A percentile compares a stretch with the other conserved stretches of the same genome.
These are phyloP conservation scores for Schizopygopsis pylzovi DNA, from an alignment of 2,797 vertebrate species.

Conservation along the genomic window DNA sequence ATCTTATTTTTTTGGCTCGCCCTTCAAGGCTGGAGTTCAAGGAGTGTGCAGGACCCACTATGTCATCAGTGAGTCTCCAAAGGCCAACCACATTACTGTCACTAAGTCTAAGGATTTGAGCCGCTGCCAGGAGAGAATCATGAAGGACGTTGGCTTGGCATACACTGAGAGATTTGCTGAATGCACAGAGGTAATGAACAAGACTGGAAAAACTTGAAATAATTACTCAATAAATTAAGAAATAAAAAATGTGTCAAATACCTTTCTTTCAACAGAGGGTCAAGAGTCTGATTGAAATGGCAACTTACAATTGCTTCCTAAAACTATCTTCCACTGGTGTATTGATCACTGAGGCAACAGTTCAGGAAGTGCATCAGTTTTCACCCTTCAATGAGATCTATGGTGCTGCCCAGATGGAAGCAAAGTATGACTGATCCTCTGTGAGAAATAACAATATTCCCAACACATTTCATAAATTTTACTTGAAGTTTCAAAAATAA, in stretches of 20 bases:
- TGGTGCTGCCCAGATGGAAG: constrained; percentile 81
- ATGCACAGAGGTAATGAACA: too few species aligned
- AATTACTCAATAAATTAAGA: too few species aligned
- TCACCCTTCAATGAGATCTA: constrained; percentile 81
- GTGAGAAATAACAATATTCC: not conserved
- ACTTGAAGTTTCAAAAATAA: not conserved
- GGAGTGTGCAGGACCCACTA: too few species aligned
- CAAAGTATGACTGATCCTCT: constrained; percentile 76
- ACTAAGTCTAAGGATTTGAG: too few species aligned
- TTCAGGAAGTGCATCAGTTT: constrained; percentile 82
- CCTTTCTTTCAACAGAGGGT: constrained; percentile 71
- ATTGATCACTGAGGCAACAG: constrained; percentile 76
- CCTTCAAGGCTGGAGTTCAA: too few species aligned
- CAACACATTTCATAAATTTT: not conserved
- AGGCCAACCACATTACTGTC: too few species aligned
- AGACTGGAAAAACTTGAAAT: not conserved
- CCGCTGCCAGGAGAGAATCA: too few species aligned
- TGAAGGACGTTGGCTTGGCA: too few species aligned
- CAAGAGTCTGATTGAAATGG: constrained; percentile 74
- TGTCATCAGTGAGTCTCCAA: too few species aligned
- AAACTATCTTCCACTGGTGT: constrained; percentile 72
- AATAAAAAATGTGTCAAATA: too few species aligned
- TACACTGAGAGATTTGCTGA: too few species aligned
- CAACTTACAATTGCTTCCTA: constrained; percentile 80
- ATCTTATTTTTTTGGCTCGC: too few species aligned